Evolutionary conservation across 2,113 vertebrate genomes (phyloP).

Genomic region (Laterallus jamaicensis): DNA sequence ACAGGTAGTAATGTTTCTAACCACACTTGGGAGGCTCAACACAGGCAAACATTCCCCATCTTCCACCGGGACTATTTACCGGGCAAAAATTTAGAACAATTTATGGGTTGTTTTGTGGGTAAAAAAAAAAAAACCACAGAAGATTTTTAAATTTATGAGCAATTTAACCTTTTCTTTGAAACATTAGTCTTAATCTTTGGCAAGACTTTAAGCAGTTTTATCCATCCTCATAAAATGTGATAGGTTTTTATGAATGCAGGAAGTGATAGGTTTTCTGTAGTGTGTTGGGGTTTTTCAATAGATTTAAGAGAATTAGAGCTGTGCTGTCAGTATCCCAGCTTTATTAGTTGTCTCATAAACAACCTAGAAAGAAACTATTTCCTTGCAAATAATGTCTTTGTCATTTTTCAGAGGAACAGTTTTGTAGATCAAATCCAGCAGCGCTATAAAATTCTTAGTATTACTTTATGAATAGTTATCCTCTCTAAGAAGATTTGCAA

Average conservation of each 20-base stretch:
- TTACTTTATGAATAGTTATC: background rate
- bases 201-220: slow-evolving; percentile 6
- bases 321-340: background rate
- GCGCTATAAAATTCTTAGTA: background rate
- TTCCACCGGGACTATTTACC: background rate
- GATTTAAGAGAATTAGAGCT: background rate
- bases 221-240: background rate
- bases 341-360: background rate
- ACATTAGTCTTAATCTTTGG: background rate
- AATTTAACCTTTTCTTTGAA: background rate
- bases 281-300: background rate
- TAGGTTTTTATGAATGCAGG: background rate
- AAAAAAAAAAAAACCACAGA: background rate
- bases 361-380: background rate
- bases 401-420: background rate
- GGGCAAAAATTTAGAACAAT: background rate
- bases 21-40: background rate
- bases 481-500: background rate
- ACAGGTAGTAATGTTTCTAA: background rate
- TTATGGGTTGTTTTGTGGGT: background rate
- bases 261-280: background rate
- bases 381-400: background rate
- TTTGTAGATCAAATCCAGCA: background rate
- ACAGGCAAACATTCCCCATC: background rate
- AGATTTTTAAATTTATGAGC: background rate